Evolutionary conservation across 2,888 invertebrate species (phyloP).

Genomic region (Sericinus montela): DNA sequence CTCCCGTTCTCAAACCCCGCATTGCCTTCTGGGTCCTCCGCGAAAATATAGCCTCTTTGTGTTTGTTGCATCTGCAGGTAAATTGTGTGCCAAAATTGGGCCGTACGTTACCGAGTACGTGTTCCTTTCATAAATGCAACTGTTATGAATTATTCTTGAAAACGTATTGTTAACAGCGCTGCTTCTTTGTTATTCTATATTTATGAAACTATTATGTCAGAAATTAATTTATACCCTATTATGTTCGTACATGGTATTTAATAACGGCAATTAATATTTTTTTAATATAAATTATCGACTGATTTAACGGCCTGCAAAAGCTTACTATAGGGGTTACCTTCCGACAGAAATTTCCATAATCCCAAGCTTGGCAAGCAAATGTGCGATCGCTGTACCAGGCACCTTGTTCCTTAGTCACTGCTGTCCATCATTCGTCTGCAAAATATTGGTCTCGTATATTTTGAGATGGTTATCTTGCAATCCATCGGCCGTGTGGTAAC

Average conservation of each 20-base stretch:
- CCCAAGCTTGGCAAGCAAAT: too few species aligned
- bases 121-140: slow-evolving; percentile 58
- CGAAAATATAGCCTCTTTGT: slow-evolving; percentile 69
- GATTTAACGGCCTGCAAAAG: too few species aligned
- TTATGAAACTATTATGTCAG: slow-evolving; percentile 28
- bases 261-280: too few species aligned
- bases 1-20: neutral
- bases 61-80: slow-evolving; percentile 78
- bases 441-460: too few species aligned
- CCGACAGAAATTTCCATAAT: too few species aligned
- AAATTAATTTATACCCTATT: slow-evolving; percentile 5
- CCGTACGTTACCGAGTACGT: slow-evolving; percentile 58
- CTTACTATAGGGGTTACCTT: neutral
- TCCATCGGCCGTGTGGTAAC: too few species aligned
- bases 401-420: too few species aligned
- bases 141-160: slow-evolving; percentile 69
- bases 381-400: too few species aligned
- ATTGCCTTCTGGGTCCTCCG: slow-evolving; percentile 34
- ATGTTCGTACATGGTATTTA: too few species aligned
- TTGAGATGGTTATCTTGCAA: too few species aligned
- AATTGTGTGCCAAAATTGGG: slow-evolving; percentile 73
- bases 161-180: slow-evolving; percentile 66
- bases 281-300: too few species aligned
- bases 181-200: slow-evolving; percentile 42
- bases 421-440: too few species aligned